These are phyloP conservation scores for Mormyrops boulengeri DNA, from an alignment of 2,797 vertebrate species.

Conservation along the genomic window DNA sequence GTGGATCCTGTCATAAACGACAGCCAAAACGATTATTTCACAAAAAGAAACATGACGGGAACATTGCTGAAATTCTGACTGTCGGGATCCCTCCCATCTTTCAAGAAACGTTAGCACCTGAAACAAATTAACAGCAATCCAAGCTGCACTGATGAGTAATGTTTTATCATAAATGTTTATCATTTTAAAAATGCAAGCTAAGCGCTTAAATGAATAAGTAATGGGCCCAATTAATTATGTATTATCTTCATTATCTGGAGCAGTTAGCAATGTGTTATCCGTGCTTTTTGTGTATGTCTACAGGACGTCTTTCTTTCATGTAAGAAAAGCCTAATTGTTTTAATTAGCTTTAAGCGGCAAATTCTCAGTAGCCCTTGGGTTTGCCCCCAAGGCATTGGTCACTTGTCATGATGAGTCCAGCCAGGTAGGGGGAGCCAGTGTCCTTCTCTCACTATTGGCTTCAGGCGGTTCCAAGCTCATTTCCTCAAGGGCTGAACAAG, in stretches of 20 bases:
- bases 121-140: constrained; percentile 3
- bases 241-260: neutral
- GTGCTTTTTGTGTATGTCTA: neutral
- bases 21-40: neutral
- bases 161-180: constrained; percentile 10
- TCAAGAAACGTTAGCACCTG: neutral
- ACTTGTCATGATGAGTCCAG: neutral
- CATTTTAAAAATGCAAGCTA: constrained; percentile 10
- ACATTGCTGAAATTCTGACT: neutral
- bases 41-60: neutral
- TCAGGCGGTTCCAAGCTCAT: neutral
- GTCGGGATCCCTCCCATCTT: neutral
- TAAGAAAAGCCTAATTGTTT: neutral
- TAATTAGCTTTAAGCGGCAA: neutral
- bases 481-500: neutral
- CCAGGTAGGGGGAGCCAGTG: neutral
- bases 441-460: neutral
- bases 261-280: neutral
- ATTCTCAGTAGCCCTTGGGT: neutral
- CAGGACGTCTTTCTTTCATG: neutral
- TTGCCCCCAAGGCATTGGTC: neutral
- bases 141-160: neutral
- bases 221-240: neutral
- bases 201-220: neutral
- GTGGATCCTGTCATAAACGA: neutral